Evolutionary conservation across 2,888 invertebrate genomes (phyloP).

Genomic region (Brachyptera putata): DNA sequence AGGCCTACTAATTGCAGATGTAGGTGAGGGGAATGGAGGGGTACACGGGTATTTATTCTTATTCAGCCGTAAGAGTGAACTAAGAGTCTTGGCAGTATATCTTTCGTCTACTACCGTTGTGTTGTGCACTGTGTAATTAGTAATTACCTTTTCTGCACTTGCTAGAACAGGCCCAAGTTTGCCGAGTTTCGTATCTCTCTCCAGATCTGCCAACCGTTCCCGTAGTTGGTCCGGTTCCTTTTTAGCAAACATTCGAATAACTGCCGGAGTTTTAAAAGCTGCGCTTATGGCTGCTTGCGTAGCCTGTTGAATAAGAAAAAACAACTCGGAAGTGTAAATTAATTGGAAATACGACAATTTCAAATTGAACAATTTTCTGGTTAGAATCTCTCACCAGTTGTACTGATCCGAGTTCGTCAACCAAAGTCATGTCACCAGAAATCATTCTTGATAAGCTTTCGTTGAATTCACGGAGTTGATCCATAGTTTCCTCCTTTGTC

Average conservation of each 20-base stretch:
- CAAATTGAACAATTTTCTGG: background rate
- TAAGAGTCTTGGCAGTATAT: too few species aligned
- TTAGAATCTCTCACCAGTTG: conserved; percentile 51
- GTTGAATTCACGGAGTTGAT: conserved; percentile 65
- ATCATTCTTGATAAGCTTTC: conserved; percentile 58
- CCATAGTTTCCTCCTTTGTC: conserved; percentile 63
- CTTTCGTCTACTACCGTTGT: too few species aligned
- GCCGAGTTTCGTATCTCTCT: conserved; percentile 58
- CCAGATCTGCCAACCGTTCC: conserved; percentile 54
- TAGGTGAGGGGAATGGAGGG: too few species aligned
- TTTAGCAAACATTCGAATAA: conserved; percentile 66
- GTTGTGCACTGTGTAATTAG: too few species aligned
- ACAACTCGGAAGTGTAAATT: background rate
- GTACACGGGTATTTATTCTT: too few species aligned
- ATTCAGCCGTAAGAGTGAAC: too few species aligned
- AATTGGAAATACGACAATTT: background rate
- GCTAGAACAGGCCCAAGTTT: conserved; percentile 50
- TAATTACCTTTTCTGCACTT: too few species aligned
- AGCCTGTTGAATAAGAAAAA: conserved; percentile 49
- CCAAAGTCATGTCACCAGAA: conserved; percentile 63
- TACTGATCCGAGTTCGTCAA: conserved; percentile 60
- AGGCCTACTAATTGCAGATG: too few species aligned
- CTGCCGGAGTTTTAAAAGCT: conserved; percentile 71
- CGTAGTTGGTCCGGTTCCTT: conserved; percentile 62
- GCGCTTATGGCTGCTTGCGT: conserved; percentile 68